Evolutionary conservation across 2,888 invertebrate species (phyloP), one percentile per base, ranked within the genome.

Genomic region (Drosophila macrospina): DNA sequence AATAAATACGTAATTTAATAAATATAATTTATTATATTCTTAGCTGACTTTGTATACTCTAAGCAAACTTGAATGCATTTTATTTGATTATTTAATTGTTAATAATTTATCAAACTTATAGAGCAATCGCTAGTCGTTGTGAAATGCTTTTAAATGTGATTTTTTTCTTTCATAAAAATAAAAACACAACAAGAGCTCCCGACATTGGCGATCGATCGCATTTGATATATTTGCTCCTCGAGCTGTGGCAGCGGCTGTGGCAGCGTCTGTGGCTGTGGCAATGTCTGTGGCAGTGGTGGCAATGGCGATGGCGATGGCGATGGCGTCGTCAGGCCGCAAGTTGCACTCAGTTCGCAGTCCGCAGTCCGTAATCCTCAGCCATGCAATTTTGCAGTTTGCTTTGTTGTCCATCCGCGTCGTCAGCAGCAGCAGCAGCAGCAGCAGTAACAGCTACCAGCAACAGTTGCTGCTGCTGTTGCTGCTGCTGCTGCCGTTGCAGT

Each of bases 161-260:
- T 20, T 30, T 45, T 55, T 51, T 67, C 62, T 16, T 34, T 47
- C 28, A 77, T 67, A 70, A 71, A 81, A 79, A 75, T 77, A 65
- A 81, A 83, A 72, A 67, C 64, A 74, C 78, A 81, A 64, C 72
- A 72, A 72, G 74, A 78, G 89, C 81, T 83, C 81, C 86, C 81
- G 90, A 86, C 89, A 79, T 82, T 88, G 89, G 82, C 90, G 90
- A 90, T 89, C 89, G 89, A 89, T 90, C 90, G 90, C 80, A 80
- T 89, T 89, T 89, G 91, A 89, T 89, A 89, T 89, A 89, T 90
- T 89, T 81, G 78, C 85, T 88, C 82, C 88, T 83, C 85, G 79
- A 86, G 90, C 79, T 69, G 68, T 64, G 77, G 69, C 62, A 60
- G 26, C 56, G 37, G 36, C 45, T 55, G 37, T 57, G 45, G 60